Evolutionary conservation across 2,888 invertebrate genomes (phyloP).

Genomic region (Yponomeuta sedellus): DNA sequence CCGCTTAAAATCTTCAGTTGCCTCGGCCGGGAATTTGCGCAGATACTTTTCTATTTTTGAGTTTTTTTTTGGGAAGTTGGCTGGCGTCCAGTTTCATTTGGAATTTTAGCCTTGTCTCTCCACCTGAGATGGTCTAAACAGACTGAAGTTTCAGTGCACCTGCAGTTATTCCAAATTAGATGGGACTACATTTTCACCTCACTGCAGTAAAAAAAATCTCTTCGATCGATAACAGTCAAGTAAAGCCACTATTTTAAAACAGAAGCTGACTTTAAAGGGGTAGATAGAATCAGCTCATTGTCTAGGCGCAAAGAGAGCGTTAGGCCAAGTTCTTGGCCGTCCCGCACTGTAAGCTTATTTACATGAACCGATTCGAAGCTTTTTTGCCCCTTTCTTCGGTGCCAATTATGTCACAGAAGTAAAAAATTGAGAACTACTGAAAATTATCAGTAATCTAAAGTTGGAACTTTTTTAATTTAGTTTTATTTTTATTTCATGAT

Average conservation of each 20-base stretch:
- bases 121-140: neutral
- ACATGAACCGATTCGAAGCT: no score
- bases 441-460: no score
- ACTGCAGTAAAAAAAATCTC: neutral
- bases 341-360: no score
- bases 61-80: neutral
- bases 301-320: no score
- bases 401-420: no score
- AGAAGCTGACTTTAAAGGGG: neutral
- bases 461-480: no score
- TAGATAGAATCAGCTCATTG: neutral
- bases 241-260: neutral
- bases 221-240: neutral
- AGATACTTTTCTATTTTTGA: neutral
- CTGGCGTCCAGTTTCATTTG: constrained; percentile 8
- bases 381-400: no score
- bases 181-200: neutral
- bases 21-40: neutral
- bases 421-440: no score
- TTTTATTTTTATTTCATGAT: no score
- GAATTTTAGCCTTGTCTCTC: neutral
- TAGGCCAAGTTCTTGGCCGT: no score
- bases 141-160: constrained; percentile 1
- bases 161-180: neutral
- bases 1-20: constrained; percentile 1